Base-by-base conservation (phyloP, 1,140 invertebrate genomes). In the Sipha flava region DNA sequence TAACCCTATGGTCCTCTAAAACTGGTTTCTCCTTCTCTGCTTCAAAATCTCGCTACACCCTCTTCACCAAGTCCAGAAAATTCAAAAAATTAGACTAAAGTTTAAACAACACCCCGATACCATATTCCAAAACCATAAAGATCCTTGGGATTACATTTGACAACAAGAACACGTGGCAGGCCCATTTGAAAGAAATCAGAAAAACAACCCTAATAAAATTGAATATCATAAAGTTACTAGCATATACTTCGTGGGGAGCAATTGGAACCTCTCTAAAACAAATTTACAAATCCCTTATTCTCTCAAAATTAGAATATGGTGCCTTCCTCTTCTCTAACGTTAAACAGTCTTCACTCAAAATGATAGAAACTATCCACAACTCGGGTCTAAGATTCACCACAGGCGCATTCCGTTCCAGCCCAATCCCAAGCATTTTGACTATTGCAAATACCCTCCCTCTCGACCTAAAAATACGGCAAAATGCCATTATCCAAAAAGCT, bases 41-140 rank as follows among this genome's bases (percentile, higher is more conserved):
- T 18, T 3, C 6, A 18, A 52, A 52, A 52, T 9, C 6, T 18
- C 6, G 16, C 3, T 18, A 16, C 31, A 62, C 9, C 31, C 1
- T 37, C 3, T 34, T 62, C 18, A 34, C 59, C 14, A 31, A 12
- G 1, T 18, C 1, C 12, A 62, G n/a, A 62, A 31, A 34, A 62
- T 5, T 1, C 18, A 18, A 31, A 18, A 34, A 62, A 34, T 14
- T 34, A 62, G 26, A 62, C 6, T 6, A 34, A 16, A 10, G 3
- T 16, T 18, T 62, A 31, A 62, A 62, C 59, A 62, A 62, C 6
- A 18, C 1, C 0, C 29, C 14, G 0, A 31, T 62, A 18, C 29
- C 29, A 31, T 16, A 16, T 34, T 12, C 14, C 7, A 62, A 62
- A 1, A 62, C 26, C 14, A n/a, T 62, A 34, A 70, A 86, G 81